Base-by-base conservation (phyloP, 2,888 invertebrate genomes). In the Phaedon cochleariae region DNA sequence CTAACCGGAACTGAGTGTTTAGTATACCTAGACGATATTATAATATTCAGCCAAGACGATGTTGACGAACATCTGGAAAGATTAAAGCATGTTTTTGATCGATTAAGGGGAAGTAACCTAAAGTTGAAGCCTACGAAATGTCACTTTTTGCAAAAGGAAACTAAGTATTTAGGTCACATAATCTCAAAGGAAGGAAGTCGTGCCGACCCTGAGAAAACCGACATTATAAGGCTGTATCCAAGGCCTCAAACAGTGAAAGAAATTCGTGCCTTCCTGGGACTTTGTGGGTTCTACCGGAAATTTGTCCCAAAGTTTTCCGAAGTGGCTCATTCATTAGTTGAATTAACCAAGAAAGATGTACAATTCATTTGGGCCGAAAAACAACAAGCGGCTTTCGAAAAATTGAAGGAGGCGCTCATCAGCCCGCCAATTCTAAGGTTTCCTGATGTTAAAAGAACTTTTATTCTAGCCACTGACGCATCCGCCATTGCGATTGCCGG, bases 391-490 rank as follows among this genome's bases (percentile, higher is more conserved):
- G 53, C 15, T 20, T 61, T 54, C n/a, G 41, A 41, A 17, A 21
- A 22, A 26, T 7, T 26, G 7, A 26, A 26, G 7, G 26, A 26
- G 7, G 26, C 26, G 31, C 41, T 41, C 10, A 64, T 53, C 18
- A 57, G 9, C 5, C 59, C 60, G 9, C 64, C 64, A 1, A 60
- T 67, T 41, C 53, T 67, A 18, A 67, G 60, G 22, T 63, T 60
- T 34, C 46, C 60, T 10, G 22, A 67, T 60, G 63, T 64, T 31
- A 31, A 37, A 29, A 60, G 55, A 10, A 12, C 31, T 26, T 67
- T 64, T 41, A 17, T 64, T 12, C 45, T 67, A 26, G 15, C 31
- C 9, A 67, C 67, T 1, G 64, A 67, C 34, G 64, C 60, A 12
- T 52, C 53, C 22, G 60, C 12, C 15, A 49, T 20, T 18, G 17